Base-by-base conservation (phyloP, 2,888 invertebrate species). In the Trachelus tabidus region DNA sequence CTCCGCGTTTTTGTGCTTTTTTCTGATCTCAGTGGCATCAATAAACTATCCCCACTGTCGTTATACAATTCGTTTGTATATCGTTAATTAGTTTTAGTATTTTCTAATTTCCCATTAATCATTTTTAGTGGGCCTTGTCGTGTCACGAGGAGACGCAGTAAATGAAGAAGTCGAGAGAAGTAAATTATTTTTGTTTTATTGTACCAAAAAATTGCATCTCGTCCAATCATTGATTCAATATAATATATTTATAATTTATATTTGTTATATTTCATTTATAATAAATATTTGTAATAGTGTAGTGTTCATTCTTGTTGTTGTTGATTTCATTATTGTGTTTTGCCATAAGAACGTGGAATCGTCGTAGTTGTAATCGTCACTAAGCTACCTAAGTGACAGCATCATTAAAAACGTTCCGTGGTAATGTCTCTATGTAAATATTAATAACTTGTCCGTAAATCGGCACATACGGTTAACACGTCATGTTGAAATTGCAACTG, bases 181-280 rank as follows among this genome's bases (percentile, higher is more conserved):
- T 40, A 71, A 71, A 12, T 71, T 30, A 11, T 76, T 78, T 75
- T 78, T 75, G 76, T 84, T 88, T 88, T 88, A 88, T 88, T 88
- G 88, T 88, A 88, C 88, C 88, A 88, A 88, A 88, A 88, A 88
- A 87, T 88, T 85, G 84, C 85, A 87, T 88, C 85, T 85, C 83
- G 82, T 87, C 88, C 84, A 85, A 87, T 87, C 87, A 84, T 87
- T 85, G 85, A 86, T 86, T 88, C 85, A 84, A 87, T 88, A 88
- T 88, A 88, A 88, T 88, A 87, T 88, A 87, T 86, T 84, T 79
- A 79, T 80, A 79, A 82, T 87, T 82, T 77, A 30, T 77, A 73
- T 68, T 69, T 84, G 81, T 85, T 83, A 84, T 85, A 84, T 87
- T 83, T 83, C 85, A 84, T 84, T 78, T 79, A 68, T 79, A 80